These are phyloP conservation scores for Baccha elongata DNA, from an alignment of 2,888 invertebrate species.

Conservation along the genomic window DNA sequence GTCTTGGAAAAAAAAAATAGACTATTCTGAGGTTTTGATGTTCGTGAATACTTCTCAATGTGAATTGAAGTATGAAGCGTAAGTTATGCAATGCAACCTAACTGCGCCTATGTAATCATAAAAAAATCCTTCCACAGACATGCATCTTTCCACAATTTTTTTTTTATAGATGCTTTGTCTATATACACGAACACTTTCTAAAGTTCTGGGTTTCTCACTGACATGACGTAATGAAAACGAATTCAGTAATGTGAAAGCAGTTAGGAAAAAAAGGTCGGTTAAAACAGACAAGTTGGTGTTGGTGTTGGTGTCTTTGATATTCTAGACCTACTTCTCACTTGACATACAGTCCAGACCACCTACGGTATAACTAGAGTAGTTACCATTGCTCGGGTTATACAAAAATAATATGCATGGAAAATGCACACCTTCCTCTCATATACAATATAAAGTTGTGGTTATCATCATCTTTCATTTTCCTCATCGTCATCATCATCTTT, in stretches of 20 bases:
- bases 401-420: not conserved
- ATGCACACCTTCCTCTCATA: slow-evolving; percentile 5
- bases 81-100: too few relatives aligned
- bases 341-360: slow-evolving; percentile 25
- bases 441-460: slow-evolving; percentile 37
- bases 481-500: slow-evolving; percentile 33
- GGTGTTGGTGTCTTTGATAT: slow-evolving; percentile 20
- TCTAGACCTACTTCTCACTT: slow-evolving; percentile 47
- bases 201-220: slow-evolving; percentile 21
- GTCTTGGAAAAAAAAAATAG: too few relatives aligned
- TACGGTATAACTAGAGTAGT: not conserved
- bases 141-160: too few relatives aligned
- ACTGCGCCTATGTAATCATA: too few relatives aligned
- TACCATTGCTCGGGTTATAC: not conserved
- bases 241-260: slow-evolving; percentile 47
- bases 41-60: too few relatives aligned
- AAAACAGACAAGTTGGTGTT: slow-evolving; percentile 15
- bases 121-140: too few relatives aligned
- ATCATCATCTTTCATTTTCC: slow-evolving; percentile 35
- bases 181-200: too few relatives aligned
- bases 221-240: slow-evolving; percentile 31
- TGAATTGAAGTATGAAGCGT: too few relatives aligned
- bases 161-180: too few relatives aligned
- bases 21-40: too few relatives aligned
- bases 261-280: slow-evolving; percentile 57